These are phyloP conservation scores for Oscheius sp. DNA, from an alignment of 2,888 invertebrate genomes.

Conservation along the genomic window DNA sequence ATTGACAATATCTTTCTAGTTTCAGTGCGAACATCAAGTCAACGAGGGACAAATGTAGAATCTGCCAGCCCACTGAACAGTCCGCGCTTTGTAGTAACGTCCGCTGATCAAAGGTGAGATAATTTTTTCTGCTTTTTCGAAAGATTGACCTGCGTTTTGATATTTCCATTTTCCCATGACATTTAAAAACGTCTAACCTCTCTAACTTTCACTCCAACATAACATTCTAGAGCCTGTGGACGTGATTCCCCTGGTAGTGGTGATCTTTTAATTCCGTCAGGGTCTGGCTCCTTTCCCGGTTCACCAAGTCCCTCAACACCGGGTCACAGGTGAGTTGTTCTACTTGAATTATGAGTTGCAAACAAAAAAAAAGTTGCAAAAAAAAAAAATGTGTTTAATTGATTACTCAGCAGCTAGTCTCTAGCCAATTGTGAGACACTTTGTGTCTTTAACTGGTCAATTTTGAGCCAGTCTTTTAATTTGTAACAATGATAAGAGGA, in stretches of 20 bases:
- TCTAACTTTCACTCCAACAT: neutral
- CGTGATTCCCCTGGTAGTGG: slow-evolving; percentile 18
- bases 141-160: neutral
- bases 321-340: slow-evolving; percentile 22
- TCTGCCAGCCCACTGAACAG: slow-evolving; percentile 27
- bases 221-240: neutral
- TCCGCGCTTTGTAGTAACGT: slow-evolving; percentile 26
- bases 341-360: too few relatives aligned
- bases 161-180: too few relatives aligned
- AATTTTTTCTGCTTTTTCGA: neutral
- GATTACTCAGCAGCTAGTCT: too few relatives aligned
- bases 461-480: neutral
- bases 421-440: too few relatives aligned
- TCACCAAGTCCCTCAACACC: slow-evolving; percentile 13
- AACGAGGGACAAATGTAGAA: slow-evolving; percentile 24
- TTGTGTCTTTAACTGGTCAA: too few relatives aligned
- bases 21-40: neutral
- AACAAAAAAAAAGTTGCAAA: too few relatives aligned
- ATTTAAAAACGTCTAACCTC: too few relatives aligned
- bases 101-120: slow-evolving; percentile 19
- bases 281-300: slow-evolving; percentile 28
- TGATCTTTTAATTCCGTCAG: slow-evolving; percentile 5
- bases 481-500: neutral
- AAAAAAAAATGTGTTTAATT: too few relatives aligned
- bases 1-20: neutral